Conservation (phyloP, 2,113 vertebrate species). For the Rostratula benghalensis region DNA sequence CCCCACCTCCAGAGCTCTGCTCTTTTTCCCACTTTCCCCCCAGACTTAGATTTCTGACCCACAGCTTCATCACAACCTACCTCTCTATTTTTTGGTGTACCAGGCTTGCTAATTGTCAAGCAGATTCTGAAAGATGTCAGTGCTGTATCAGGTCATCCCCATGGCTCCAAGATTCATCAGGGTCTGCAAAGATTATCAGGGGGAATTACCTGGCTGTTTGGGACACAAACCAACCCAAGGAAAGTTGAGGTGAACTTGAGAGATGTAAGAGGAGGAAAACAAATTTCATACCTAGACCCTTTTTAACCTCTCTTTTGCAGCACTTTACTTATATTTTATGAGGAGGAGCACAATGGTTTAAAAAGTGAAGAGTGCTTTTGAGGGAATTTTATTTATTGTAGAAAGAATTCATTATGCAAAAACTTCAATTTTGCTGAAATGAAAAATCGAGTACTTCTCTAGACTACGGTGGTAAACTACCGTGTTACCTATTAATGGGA, state of each 20-base stretch:
- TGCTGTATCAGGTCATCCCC: not conserved
- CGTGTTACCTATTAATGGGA: not conserved
- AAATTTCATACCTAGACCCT: not conserved
- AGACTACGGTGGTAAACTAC: not conserved
- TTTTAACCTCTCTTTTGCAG: not conserved
- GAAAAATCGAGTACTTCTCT: not conserved
- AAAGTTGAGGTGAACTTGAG: not conserved
- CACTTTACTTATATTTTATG: not conserved
- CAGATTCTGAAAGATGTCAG: not conserved
- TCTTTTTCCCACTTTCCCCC: not conserved
- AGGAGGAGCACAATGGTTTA: not conserved
- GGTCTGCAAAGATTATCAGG: not conserved
- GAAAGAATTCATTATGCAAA: not conserved
- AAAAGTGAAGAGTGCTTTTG: not conserved
- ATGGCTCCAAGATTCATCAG: not conserved
- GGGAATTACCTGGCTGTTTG: not conserved
- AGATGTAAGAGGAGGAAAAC: not conserved
- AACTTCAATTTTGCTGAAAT: not conserved
- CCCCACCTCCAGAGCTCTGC: accelerated
- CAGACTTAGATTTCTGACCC: not conserved
- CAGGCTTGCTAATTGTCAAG: not conserved
- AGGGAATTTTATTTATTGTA: not conserved
- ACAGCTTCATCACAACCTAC: not conserved
- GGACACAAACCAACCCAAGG: not conserved
- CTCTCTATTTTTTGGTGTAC: not conserved